These are phyloP conservation scores for Tenualosa ilisha DNA, from an alignment of 2,797 vertebrate genomes.

Conservation along the genomic window DNA sequence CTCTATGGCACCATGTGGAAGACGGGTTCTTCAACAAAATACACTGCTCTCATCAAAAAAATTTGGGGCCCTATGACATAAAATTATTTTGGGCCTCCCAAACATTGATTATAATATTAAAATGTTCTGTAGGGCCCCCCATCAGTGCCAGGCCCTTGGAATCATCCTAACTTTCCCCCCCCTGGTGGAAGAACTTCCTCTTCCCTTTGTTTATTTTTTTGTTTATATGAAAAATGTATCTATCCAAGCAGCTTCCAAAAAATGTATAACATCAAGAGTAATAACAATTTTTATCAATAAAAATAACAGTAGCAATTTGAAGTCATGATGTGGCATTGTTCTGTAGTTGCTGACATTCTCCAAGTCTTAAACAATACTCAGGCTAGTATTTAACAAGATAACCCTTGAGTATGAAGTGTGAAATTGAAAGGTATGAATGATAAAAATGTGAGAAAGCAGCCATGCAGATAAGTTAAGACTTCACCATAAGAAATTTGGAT, in stretches of 20 bases:
- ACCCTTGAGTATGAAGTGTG: neutral
- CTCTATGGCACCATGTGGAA: neutral
- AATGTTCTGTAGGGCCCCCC: too few species aligned
- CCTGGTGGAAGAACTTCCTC: neutral
- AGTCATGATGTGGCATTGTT: neutral
- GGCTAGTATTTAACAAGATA: neutral
- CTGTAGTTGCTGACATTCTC: neutral
- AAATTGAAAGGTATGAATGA: neutral
- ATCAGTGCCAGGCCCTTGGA: too few species aligned
- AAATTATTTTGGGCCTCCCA: too few species aligned
- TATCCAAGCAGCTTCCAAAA: neutral
- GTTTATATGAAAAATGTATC: neutral
- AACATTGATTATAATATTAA: too few species aligned
- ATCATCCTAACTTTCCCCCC: too few species aligned
- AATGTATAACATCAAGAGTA: neutral
- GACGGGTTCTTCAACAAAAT: neutral
- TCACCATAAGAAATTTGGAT: neutral
- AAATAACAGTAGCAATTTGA: neutral
- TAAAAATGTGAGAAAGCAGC: neutral
- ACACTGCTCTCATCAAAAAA: too few species aligned
- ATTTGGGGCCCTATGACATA: too few species aligned
- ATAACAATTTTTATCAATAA: neutral
- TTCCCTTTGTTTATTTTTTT: neutral
- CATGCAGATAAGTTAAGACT: neutral
- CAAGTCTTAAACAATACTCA: neutral